Percentiles rank a stretch among this genome's conserved stretches.
These are phyloP conservation scores for Parapsyche elsis DNA, from an alignment of 1,140 invertebrate species.

Conservation along the genomic window DNA sequence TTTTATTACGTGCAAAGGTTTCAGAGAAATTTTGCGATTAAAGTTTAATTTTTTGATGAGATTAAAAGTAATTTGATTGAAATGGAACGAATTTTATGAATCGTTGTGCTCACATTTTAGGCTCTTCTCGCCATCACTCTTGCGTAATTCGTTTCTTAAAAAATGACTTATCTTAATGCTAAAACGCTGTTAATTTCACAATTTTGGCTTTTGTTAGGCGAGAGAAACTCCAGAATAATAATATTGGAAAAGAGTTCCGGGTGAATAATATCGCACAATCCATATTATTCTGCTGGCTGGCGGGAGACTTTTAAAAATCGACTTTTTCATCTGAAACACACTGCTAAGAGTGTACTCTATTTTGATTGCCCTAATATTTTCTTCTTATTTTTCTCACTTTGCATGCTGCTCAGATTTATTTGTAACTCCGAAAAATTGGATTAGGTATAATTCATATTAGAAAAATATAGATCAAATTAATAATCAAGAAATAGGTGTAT, in stretches of 20 bases:
- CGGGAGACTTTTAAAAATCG: constrained; percentile 9
- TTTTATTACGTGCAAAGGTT: no score
- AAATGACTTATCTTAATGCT: constrained; percentile 30
- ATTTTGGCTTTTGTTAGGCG: neutral
- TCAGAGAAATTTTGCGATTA: no score
- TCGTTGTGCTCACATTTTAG: neutral
- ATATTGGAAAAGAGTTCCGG: constrained; percentile 20
- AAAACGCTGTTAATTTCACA: constrained; percentile 31
- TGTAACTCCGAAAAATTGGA: no score
- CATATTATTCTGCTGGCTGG: neutral
- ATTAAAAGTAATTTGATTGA: no score
- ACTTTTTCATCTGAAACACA: constrained; percentile 20
- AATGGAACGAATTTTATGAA: neutral
- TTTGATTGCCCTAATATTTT: neutral
- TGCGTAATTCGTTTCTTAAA: constrained; percentile 10
- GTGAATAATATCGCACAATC: constrained; percentile 23
- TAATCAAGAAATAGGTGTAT: no score
- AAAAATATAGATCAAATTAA: no score
- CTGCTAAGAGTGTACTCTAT: neutral
- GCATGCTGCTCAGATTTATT: neutral
- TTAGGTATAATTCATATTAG: no score
- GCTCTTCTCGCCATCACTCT: neutral
- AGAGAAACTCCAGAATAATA: neutral
- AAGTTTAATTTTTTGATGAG: no score
- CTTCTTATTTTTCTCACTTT: neutral